Evolutionary conservation across 2,797 vertebrate genomes (phyloP).

Genomic region (Hafferia zeledoni): DNA sequence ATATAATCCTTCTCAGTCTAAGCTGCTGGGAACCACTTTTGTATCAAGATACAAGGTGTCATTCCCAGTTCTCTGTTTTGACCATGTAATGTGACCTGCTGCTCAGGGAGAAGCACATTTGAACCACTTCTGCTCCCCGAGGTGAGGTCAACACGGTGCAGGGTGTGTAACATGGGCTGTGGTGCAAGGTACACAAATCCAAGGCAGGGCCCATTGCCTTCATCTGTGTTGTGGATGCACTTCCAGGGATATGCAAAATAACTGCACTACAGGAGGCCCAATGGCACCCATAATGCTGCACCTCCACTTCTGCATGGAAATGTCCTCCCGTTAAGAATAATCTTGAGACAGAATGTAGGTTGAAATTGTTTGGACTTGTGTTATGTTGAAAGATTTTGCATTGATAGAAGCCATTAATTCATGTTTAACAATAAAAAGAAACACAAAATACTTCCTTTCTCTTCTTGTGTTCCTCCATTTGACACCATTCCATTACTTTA

Average conservation of each 20-base stretch:
- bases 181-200: fast-evolving
- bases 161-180: fast-evolving
- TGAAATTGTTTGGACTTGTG: neutral
- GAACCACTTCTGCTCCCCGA: neutral
- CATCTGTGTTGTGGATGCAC: neutral
- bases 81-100: neutral
- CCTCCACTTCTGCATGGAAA: neutral
- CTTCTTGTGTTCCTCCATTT: neutral
- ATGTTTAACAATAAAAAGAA: neutral
- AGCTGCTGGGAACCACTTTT: neutral
- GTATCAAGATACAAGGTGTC: neutral
- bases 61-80: neutral
- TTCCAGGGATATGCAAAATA: too few species aligned
- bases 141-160: fast-evolving
- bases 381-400: neutral
- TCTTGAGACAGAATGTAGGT: neutral
- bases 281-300: neutral
- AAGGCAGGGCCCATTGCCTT: fast-evolving
- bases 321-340: neutral
- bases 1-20: neutral
- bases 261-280: neutral
- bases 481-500: neutral
- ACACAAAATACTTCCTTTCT: neutral
- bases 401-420: neutral
- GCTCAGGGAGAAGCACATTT: fast-evolving